Evolutionary conservation across 2,888 invertebrate genomes (phyloP).

Genomic region (Lutraria lutraria): DNA sequence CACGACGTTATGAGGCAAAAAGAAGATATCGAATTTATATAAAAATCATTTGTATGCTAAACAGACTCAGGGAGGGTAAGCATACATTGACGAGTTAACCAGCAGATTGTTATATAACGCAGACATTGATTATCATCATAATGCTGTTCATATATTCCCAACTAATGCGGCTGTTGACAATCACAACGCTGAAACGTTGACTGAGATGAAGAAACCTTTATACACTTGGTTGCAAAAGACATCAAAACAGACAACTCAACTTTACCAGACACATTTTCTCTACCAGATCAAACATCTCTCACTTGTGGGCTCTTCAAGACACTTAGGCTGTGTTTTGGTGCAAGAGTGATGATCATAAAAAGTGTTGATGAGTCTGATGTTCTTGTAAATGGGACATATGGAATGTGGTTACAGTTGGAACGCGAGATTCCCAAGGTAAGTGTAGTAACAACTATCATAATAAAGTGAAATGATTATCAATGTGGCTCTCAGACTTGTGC

Average conservation of each 20-base stretch:
- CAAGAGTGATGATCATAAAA: slow-evolving; percentile 59
- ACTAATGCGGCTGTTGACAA: too few relatives aligned
- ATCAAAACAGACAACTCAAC: too few relatives aligned
- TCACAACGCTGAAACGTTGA: too few relatives aligned
- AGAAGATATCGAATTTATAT: too few relatives aligned
- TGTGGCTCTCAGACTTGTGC: slow-evolving; percentile 9
- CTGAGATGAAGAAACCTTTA: slow-evolving; percentile 26
- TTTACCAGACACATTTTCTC: not conserved
- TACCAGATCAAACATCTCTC: slow-evolving; percentile 33
- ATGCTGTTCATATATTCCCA: too few relatives aligned
- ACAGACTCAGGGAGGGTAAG: too few relatives aligned
- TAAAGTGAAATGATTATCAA: slow-evolving; percentile 15
- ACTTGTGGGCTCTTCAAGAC: slow-evolving; percentile 23
- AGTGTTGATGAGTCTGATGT: slow-evolving; percentile 63
- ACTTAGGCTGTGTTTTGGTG: slow-evolving; percentile 47
- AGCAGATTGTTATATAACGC: too few relatives aligned
- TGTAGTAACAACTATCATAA: slow-evolving; percentile 2
- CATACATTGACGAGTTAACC: too few relatives aligned
- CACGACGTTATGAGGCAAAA: too few relatives aligned
- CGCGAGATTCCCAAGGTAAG: slow-evolving; percentile 14
- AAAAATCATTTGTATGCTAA: too few relatives aligned
- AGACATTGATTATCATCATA: too few relatives aligned
- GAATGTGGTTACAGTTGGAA: slow-evolving; percentile 34
- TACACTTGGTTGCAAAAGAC: slow-evolving; percentile 32
- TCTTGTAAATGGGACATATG: slow-evolving; percentile 57